Percentiles rank a stretch among this genome's conserved stretches.
These are phyloP conservation scores for Xenopus tropicalis DNA, from an alignment of 2,113 vertebrate genomes.

Conservation along the genomic window DNA sequence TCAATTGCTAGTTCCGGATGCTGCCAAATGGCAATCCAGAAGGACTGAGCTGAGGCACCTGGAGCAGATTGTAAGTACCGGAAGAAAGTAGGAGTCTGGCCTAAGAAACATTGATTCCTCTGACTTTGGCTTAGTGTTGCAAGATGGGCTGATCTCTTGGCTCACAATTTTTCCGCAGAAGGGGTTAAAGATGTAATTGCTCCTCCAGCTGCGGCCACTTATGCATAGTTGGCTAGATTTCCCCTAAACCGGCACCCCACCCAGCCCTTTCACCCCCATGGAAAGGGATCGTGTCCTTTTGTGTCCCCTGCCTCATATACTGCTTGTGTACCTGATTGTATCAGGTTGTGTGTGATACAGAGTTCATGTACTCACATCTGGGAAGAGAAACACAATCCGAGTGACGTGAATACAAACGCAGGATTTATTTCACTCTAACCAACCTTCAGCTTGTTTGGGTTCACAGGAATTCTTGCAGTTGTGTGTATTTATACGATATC, in stretches of 20 bases:
- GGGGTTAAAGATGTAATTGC: conserved; percentile 33
- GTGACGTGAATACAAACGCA: no score
- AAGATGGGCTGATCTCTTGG: conserved; percentile 6
- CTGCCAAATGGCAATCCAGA: no score
- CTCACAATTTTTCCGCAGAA: not conserved
- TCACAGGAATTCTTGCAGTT: not conserved
- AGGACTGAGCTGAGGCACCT: no score
- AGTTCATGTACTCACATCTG: no score
- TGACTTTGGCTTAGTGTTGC: not conserved
- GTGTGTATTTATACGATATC: not conserved
- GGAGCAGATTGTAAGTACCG: not conserved
- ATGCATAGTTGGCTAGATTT: conserved; percentile 28
- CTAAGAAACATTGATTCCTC: not conserved
- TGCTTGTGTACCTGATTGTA: conserved; percentile 21
- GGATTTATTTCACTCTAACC: no score
- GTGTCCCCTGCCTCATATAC: not conserved
- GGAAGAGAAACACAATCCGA: no score
- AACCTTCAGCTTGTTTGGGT: not conserved
- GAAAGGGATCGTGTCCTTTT: not conserved
- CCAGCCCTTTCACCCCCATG: not conserved
- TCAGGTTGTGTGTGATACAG: conserved; percentile 5
- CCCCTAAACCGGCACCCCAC: conserved; percentile 5
- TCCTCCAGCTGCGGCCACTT: conserved; percentile 33
- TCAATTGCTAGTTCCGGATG: no score
- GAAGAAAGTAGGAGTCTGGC: not conserved